Evolutionary conservation across 2,797 vertebrate genomes (phyloP), one percentile per base, ranked within the genome.

Genomic region (Spinibarbus caldwelli): DNA sequence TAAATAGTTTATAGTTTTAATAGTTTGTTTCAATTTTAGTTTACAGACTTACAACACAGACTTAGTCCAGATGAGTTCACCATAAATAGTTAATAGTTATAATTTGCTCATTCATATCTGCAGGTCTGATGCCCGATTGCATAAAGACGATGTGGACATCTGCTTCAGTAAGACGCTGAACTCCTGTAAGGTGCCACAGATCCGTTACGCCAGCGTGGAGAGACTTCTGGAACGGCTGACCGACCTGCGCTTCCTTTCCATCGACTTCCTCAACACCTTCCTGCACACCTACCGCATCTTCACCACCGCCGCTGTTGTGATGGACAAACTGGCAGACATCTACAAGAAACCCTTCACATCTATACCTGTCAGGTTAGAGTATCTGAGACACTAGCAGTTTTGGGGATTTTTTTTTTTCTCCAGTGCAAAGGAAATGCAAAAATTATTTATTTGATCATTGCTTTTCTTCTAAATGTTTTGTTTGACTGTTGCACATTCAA

Each of bases 161-260:
- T 99, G 97, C 96, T 99, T 99, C 96, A 99, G 98, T 95, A 99
- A 99, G 95, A 99, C 98, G 23, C 95, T 99, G 92, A 99, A 99
- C 94, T 99, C 98, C 92, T 99, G 98, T 95, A 99, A 99, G 94
- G 98, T 99, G 89, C 98, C 98, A 76, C 98, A 99, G 89, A 99
- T 99, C 93, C 98, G 98, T 87, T 99, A 98, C 0, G 98, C 98
- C 85, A 99, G 97, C 0, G 97, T 99, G 64, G 97, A 99, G 90
- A 96, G 98, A 43, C 96, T 99, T 73, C 89, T 99, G 92, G 98
- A 99, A 93, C 95, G 98, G 89, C 93, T 99, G 92, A 99, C 98
- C 0, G 98, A 99, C 94, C 93, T 99, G 93, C 93, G 98, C 84
- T 99, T 99, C 93, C 96, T 99, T 73, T 99, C 98, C 91, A 99